These are phyloP conservation scores for Plectropomus leopardus DNA, from an alignment of 2,113 vertebrate genomes.

Conservation along the genomic window DNA sequence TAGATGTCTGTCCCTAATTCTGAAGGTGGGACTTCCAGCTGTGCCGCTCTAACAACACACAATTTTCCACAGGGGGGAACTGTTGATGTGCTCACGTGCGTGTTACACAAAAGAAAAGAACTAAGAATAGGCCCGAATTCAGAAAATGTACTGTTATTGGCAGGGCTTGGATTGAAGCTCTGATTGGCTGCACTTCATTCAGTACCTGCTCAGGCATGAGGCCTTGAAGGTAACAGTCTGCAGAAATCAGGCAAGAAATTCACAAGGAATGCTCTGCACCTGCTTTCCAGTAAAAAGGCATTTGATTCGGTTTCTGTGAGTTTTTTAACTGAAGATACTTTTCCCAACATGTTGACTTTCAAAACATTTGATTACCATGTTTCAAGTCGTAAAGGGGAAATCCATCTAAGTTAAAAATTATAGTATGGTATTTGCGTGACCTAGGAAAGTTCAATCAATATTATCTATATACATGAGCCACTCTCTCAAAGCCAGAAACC, in stretches of 20 bases:
- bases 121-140: slow-evolving; percentile 13
- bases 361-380: neutral
- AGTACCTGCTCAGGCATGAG: slow-evolving; percentile 22
- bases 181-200: slow-evolving; percentile 40
- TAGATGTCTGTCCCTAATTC: slow-evolving; percentile 49
- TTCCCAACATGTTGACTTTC: neutral
- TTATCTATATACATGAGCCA: no score
- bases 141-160: slow-evolving; percentile 13
- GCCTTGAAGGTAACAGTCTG: slow-evolving; percentile 33
- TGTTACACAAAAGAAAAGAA: slow-evolving; percentile 20
- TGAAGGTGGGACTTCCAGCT: slow-evolving; percentile 55
- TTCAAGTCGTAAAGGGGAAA: neutral
- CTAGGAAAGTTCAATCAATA: no score
- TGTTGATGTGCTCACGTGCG: slow-evolving; percentile 25
- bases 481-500: no score
- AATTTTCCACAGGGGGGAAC: slow-evolving; percentile 36
- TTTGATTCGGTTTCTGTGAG: neutral
- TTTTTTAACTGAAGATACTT: slow-evolving; percentile 1
- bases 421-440: no score
- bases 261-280: slow-evolving; percentile 1
- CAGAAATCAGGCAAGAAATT: slow-evolving; percentile 16
- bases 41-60: slow-evolving; percentile 30
- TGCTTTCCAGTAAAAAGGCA: neutral
- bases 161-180: slow-evolving; percentile 26
- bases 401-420: no score